Evolutionary conservation across 2,113 vertebrate genomes (phyloP).

Genomic region (Sylvia atricapilla): DNA sequence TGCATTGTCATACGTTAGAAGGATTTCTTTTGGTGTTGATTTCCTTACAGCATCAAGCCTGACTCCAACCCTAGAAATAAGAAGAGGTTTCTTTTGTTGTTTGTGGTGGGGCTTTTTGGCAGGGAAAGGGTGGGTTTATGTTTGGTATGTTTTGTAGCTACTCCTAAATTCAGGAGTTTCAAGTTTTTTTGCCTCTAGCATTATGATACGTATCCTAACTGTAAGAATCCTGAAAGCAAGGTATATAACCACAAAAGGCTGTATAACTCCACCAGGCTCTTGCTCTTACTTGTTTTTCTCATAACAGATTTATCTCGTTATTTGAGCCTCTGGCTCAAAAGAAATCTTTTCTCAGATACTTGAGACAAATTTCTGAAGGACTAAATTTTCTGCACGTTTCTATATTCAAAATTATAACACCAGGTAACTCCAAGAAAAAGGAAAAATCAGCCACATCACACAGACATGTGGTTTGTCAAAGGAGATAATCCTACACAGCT

Average conservation of each 20-base stretch:
- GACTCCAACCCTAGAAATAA: neutral
- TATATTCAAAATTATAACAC: neutral
- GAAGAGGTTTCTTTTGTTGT: neutral
- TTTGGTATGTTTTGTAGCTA: neutral
- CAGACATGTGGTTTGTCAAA: accelerated
- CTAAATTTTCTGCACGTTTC: neutral
- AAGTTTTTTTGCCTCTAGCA: neutral
- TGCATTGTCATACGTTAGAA: neutral
- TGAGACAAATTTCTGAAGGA: neutral
- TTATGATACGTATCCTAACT: neutral
- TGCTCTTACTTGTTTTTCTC: neutral
- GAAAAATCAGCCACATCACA: neutral
- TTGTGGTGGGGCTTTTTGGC: neutral
- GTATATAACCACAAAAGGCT: neutral
- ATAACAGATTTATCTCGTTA: neutral
- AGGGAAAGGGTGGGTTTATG: neutral
- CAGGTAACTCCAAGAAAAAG: neutral
- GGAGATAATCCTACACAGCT: neutral
- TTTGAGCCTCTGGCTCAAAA: neutral
- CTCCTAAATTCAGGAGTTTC: neutral
- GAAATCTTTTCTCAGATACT: neutral
- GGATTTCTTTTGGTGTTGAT: neutral
- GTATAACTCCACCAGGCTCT: neutral
- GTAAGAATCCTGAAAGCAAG: conserved; percentile 2
- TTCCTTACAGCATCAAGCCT: neutral